Percentiles rank a stretch among this genome's conserved stretches.
These are phyloP conservation scores for Sylvilagus floridanus DNA, from an alignment of 2,797 vertebrate genomes.

Conservation along the genomic window DNA sequence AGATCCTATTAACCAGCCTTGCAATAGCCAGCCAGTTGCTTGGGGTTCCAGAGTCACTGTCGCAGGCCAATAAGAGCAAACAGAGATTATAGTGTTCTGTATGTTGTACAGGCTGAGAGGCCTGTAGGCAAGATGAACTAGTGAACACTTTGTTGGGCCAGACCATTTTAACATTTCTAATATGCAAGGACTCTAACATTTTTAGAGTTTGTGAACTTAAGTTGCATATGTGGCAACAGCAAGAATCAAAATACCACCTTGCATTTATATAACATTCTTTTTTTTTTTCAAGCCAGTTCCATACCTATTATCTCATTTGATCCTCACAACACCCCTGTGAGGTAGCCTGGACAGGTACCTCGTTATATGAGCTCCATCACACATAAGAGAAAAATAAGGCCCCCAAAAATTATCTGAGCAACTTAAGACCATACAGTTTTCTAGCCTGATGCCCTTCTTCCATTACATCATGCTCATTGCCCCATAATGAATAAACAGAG, in stretches of 20 bases:
- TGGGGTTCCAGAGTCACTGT: slow-evolving; percentile 82
- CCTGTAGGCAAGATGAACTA: slow-evolving; percentile 70
- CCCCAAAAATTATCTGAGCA: slow-evolving; percentile 51
- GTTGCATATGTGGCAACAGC: slow-evolving; percentile 74
- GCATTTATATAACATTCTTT: slow-evolving; percentile 72
- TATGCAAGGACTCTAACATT: slow-evolving; percentile 77
- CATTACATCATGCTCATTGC: slow-evolving; percentile 36
- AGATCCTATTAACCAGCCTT: slow-evolving; percentile 83
- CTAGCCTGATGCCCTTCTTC: slow-evolving; percentile 26
- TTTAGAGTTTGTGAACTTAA: slow-evolving; percentile 82
- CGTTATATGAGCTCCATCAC: slow-evolving; percentile 61
- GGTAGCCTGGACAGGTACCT: slow-evolving; percentile 78
- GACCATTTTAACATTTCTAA: slow-evolving; percentile 70
- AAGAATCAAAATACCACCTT: slow-evolving; percentile 80
- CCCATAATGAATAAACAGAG: slow-evolving; percentile 59
- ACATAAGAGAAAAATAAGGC: slow-evolving; percentile 62
- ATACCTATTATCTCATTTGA: slow-evolving; percentile 73
- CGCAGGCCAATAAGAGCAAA: slow-evolving; percentile 80
- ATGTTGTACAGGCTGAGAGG: slow-evolving; percentile 69
- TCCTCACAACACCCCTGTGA: slow-evolving; percentile 84
- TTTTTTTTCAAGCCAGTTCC: slow-evolving; percentile 62
- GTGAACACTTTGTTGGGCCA: slow-evolving; percentile 73
- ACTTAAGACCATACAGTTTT: slow-evolving; percentile 54
- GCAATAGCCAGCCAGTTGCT: slow-evolving; percentile 77
- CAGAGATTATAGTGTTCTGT: slow-evolving; percentile 78